A percentile compares a stretch with the other conserved stretches of the same genome.
phyloP scores from a whole-genome alignment of 2,797 vertebrate genomes.

The Sebastes miniatus region DNA sequence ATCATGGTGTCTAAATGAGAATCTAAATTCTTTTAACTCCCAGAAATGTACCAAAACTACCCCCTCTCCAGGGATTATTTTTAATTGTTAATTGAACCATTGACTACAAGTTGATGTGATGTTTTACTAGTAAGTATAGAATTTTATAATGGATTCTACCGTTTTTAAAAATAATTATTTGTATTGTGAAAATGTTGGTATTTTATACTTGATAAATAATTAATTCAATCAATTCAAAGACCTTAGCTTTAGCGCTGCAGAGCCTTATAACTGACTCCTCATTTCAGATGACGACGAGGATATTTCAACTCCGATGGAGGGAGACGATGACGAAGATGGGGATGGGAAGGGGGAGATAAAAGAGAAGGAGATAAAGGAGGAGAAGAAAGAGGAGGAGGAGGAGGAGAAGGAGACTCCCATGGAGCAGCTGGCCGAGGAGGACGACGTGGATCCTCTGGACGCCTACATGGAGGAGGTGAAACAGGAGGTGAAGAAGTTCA shows the following conservation, averaged over 20 bases:
- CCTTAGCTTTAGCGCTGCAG: not conserved
- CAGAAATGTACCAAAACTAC: not conserved
- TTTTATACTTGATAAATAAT: not conserved
- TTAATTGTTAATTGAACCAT: not conserved
- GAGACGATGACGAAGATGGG: constrained; percentile 69
- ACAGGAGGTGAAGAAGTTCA: constrained; percentile 99
- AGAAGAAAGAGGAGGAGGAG: constrained; percentile 65
- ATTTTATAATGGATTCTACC: not conserved
- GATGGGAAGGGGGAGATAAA: constrained; percentile 74
- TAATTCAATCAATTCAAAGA: not conserved
- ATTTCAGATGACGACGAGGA: constrained; percentile 91
- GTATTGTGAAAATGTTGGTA: not conserved
- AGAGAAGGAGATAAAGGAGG: constrained; percentile 64
- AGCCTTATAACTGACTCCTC: not conserved
- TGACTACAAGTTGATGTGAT: not conserved
- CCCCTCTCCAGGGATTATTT: not conserved
- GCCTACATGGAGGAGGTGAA: constrained; percentile 99
- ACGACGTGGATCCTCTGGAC: constrained; percentile 95
- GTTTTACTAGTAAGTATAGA: not conserved
- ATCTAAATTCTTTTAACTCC: not conserved
- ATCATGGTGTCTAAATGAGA: not conserved
- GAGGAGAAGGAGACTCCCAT: constrained; percentile 77
- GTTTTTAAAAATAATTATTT: not conserved
- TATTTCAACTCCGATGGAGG: constrained; percentile 81
- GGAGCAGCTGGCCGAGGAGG: constrained; percentile 86